Evolutionary conservation across 2,113 vertebrate species (phyloP).

Genomic region (Hippocampus guttulatus): DNA sequence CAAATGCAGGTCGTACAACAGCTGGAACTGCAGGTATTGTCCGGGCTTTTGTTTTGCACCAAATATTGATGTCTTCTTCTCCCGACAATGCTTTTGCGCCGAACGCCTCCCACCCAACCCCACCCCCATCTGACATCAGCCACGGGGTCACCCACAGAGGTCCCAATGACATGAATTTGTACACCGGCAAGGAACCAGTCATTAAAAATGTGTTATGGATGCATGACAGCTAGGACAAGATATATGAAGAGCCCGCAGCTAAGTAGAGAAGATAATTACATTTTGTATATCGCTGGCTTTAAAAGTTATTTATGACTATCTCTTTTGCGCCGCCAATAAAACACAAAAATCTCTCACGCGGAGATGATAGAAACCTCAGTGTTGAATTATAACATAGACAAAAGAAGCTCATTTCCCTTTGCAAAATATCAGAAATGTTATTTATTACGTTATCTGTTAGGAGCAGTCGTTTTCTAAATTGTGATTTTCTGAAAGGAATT

Average conservation of each 20-base stretch:
- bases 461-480: slow-evolving; percentile 18
- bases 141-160: slow-evolving; percentile 48
- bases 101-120: background rate
- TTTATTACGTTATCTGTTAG: slow-evolving; percentile 18
- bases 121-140: slow-evolving; percentile 22
- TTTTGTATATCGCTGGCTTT: slow-evolving; percentile 99
- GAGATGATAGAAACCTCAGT: slow-evolving; percentile 14
- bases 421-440: slow-evolving; percentile 10
- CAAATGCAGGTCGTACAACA: slow-evolving; percentile 99
- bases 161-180: slow-evolving; percentile 86
- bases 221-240: slow-evolving; percentile 88
- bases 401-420: slow-evolving; percentile 22
- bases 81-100: slow-evolving; percentile 37
- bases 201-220: slow-evolving; percentile 95
- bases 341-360: slow-evolving; percentile 52
- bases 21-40: slow-evolving; percentile 98
- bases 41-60: slow-evolving; percentile 42
- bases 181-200: slow-evolving; percentile 89
- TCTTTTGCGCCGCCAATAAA: slow-evolving; percentile 82
- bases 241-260: slow-evolving; percentile 94
- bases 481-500: slow-evolving; percentile 12
- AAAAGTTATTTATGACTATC: slow-evolving; percentile 98
- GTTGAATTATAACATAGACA: slow-evolving; percentile 27
- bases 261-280: slow-evolving; percentile 99
- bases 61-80: slow-evolving; percentile 55